Evolutionary conservation across 2,888 invertebrate genomes (phyloP), one percentile per base, ranked within the genome.

Genomic region (Ecliptopera silaceata): DNA sequence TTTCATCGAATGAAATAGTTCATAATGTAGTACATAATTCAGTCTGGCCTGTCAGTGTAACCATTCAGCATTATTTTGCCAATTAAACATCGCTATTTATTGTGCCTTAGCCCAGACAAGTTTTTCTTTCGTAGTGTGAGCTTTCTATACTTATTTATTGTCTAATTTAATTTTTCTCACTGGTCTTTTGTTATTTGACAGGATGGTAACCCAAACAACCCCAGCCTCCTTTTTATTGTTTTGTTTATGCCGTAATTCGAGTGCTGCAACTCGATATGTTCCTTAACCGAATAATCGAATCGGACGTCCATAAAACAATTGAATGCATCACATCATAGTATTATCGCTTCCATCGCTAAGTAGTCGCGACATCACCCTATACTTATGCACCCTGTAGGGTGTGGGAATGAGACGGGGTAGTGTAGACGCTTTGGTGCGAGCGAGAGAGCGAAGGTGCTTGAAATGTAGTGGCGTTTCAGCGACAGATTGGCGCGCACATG

Each of bases 401-500:
- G 80, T 77, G 65, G 29, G 77, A 80, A 44, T 36, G 79, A 60
- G 79, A 77, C 4, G 59, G 61, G 10, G 11, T 45, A 68, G 71
- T 51, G 6, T 5, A 5, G 1, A 3, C 4, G 10, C 12, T 1
- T 11, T 11, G 10, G 75, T 59, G 56, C 41, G 78, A 81, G 38
- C 20, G 79, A 60, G 84, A 83, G 0, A 56, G 61, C 5, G 22
- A 61, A 70, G 66, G 71, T 75, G 77, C 69, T 73, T 76, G 77
- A 69, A 75, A 77, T 78, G 80, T 75, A 82, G 78, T 82, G 80
- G 80, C 79, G 81, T 82, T 80, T 80, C 80, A 82, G 79, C 89
- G 90, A 90, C 90, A 90, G 90, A 91, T 91, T 91, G 90, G 79
- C 84, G 86, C 84, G 85, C 90, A 91, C 90, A 91, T 91, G 90